Base-by-base conservation (phyloP, 2,113 vertebrate species). In the Brachypodius melanocephalos region DNA sequence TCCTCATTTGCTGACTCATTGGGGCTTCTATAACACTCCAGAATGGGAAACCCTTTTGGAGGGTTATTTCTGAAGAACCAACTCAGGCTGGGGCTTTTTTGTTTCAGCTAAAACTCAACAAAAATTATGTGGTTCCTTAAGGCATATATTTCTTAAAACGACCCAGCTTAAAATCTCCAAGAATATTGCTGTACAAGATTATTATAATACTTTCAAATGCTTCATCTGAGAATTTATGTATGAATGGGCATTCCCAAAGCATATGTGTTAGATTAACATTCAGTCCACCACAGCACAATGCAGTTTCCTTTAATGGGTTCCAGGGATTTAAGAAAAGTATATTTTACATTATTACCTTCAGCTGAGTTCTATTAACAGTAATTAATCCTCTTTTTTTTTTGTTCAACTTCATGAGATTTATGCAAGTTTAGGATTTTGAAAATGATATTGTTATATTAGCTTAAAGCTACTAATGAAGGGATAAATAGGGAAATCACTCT, bases 221-320 rank as follows among this genome's bases (percentile, higher is more conserved):
- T 90, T 78, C 6, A 75, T 52, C 73, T 95, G 69, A 96, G 49
- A 93, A 68, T 85, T 95, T 72, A 45, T 65, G 36, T 84, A 75
- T 78, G 66, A 92, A 75, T 81, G 76, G 57, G 49, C 81, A 77
- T 82, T 90, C 66, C 69, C 73, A 81, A 72, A 81, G 45, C 89
- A 78, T 65, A 63, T 92, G 94, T 68, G 34, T 72, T 85, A 65
- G 18, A 92, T 96, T 92, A 96, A 65, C 57, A 28, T 87, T 68
- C 66, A 78, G 42, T 57, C 20, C n/a, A 57, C 72, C 40, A 72
- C 59, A 75, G 52, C 88, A 81, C 52, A 92, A 21, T 51, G 38
- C 34, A 15, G 5, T 72, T 87, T 77, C 48, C 59, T 91, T 65
- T 85, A 85, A 92, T 54, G 45, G 79, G 82, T 92, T 85, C 84